Conservation (phyloP, 2,797 vertebrate species). For the Chanos chanos region DNA sequence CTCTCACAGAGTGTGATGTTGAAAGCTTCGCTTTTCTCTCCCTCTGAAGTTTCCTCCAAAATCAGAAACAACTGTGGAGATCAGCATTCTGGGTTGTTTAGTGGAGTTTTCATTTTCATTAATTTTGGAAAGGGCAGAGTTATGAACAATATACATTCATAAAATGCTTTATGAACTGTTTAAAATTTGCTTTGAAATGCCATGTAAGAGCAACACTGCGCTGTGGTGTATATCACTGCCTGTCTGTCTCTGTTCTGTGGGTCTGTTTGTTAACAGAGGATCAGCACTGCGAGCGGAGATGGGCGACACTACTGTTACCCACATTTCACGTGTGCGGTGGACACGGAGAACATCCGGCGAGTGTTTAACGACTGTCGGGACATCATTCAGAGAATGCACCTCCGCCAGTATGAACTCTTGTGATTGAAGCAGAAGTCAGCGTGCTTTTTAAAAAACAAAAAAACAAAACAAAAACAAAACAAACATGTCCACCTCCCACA, state of each 20-base stretch:
- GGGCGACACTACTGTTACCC: conserved; percentile 98
- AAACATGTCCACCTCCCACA: conserved; percentile 44
- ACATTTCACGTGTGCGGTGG: conserved; percentile 96
- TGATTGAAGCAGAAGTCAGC: conserved; percentile 71
- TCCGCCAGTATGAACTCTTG: conserved; percentile 98
- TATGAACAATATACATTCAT: too few relatives aligned
- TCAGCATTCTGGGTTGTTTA: too few relatives aligned
- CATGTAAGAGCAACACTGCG: too few relatives aligned
- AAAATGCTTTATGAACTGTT: too few relatives aligned
- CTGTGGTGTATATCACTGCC: too few relatives aligned
- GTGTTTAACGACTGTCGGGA: conserved; percentile 98
- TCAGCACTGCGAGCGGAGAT: conserved; percentile 94
- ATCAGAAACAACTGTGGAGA: too few relatives aligned
- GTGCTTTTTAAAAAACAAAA: conserved; percentile 6
- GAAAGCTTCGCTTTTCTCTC: too few relatives aligned
- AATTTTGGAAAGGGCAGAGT: too few relatives aligned
- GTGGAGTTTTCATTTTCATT: too few relatives aligned
- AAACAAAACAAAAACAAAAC: conserved; percentile 38
- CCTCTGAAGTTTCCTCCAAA: too few relatives aligned
- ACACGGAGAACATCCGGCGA: conserved; percentile 97
- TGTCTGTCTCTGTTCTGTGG: not conserved
- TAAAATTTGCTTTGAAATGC: too few relatives aligned
- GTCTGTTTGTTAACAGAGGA: conserved; percentile 72
- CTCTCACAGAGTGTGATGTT: too few relatives aligned
- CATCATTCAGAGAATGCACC: conserved; percentile 99